These are phyloP conservation scores for Apogon hyalosoma DNA, from an alignment of 2,797 vertebrate species.

Conservation along the genomic window DNA sequence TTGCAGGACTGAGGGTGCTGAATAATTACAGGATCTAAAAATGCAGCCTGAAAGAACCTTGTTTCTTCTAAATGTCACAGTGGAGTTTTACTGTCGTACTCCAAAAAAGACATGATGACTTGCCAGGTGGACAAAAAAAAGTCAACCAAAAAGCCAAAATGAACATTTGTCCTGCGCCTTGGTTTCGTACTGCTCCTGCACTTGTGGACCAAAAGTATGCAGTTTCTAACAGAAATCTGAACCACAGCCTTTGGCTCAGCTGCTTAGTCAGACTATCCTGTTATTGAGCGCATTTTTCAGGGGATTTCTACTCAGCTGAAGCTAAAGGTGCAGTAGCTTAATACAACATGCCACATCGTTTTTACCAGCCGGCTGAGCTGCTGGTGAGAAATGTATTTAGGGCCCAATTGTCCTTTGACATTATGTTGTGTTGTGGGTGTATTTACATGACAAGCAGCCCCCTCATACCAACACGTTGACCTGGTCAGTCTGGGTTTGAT, in stretches of 20 bases:
- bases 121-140: too few species aligned
- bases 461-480: constrained; percentile 10
- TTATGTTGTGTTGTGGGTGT: constrained; percentile 37
- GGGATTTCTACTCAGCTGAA: constrained; percentile 18
- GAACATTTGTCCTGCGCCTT: background rate
- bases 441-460: constrained; percentile 43
- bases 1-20: background rate
- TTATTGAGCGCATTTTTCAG: constrained; percentile 14
- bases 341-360: constrained; percentile 40
- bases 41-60: background rate
- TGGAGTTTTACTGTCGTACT: too few species aligned
- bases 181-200: background rate
- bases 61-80: too few species aligned
- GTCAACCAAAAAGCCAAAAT: background rate
- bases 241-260: constrained; percentile 2
- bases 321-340: constrained; percentile 9
- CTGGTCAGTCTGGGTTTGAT: background rate
- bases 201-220: constrained; percentile 3
- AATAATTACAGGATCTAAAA: background rate
- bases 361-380: constrained; percentile 45
- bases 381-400: background rate
- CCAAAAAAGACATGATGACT: too few species aligned
- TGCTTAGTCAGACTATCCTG: background rate
- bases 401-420: constrained; percentile 35
- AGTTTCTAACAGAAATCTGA: constrained; percentile 3